phyloP scores from a whole-genome alignment of 1,140 invertebrate genomes.

The Lepidurus apus region DNA sequence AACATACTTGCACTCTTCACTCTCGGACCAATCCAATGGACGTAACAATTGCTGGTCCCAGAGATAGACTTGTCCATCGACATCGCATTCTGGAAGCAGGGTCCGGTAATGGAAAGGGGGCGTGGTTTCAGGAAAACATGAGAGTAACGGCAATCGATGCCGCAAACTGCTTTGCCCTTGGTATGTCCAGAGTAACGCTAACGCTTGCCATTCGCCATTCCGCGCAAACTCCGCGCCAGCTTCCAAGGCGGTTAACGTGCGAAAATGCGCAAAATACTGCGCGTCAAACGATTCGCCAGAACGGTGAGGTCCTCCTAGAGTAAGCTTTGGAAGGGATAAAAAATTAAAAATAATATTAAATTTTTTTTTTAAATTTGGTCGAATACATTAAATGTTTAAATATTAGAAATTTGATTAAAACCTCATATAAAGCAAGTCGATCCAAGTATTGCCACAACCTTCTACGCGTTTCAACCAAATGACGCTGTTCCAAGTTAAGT shows the following conservation, averaged over 20 bases:
- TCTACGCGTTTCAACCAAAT: constrained; percentile 53
- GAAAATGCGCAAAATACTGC: constrained; percentile 56
- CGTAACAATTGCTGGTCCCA: constrained; percentile 50
- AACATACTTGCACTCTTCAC: constrained; percentile 49
- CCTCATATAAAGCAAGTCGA: constrained; percentile 61
- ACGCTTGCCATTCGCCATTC: constrained; percentile 51
- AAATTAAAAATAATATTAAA: too few species aligned
- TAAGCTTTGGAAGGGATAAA: constrained; percentile 39
- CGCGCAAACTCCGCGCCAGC: constrained; percentile 59
- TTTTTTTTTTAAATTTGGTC: neutral
- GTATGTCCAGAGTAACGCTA: constrained; percentile 64
- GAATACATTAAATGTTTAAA: constrained; percentile 31
- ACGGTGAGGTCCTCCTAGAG: constrained; percentile 47
- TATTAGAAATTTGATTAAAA: constrained; percentile 37
- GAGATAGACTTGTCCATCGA: constrained; percentile 49
- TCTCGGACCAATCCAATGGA: constrained; percentile 61
- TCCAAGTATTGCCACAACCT: constrained; percentile 58
- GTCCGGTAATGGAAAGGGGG: constrained; percentile 61
- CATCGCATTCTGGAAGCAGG: constrained; percentile 56
- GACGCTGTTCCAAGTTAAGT: constrained; percentile 54
- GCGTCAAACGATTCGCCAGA: constrained; percentile 51
- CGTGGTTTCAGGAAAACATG: constrained; percentile 69
- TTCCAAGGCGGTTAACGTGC: constrained; percentile 52
- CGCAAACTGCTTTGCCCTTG: constrained; percentile 57
- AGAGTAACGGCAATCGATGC: constrained; percentile 65